Base-by-base conservation (phyloP, 2,797 vertebrate genomes). In the Sebastes cheni region DNA sequence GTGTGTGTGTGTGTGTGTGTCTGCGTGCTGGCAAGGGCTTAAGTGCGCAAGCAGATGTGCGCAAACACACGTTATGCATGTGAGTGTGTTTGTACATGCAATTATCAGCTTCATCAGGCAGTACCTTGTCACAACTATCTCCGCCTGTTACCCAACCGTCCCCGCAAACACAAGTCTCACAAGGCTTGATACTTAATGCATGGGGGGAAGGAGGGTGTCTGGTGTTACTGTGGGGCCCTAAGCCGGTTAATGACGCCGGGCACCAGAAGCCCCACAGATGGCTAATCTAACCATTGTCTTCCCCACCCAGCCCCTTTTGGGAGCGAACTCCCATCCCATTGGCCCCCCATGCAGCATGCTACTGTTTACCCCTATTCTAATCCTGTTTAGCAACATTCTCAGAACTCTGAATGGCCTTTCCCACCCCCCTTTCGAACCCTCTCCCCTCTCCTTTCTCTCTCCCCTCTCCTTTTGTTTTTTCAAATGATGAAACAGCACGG, bases 221-320 rank as follows among this genome's bases (percentile, higher is more conserved):
- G 83, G 75, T 89, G 86, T 87, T 89, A 91, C 89, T 90, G 90
- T 90, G 89, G 90, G 91, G 93, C 88, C 92, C 93, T 96, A 94
- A 95, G 91, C 95, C 89, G 86, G 92, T 95, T 95, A 95, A 96
- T 96, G 92, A 93, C 76, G 87, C 86, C 75, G 83, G 91, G 93
- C 93, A 93, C 89, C 94, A 93, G 92, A 91, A 95, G 92, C 92
- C 92, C 91, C 93, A 94, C 95, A 96, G 95, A 96, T 96, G 95
- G 95, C 95, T 96, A 96, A 96, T 96, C 96, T 96, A 95, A 83
- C 92, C 83, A 95, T 96, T 96, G 95, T 96, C 93, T 95, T 93
- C 91, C 54, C 82, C 69, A 87, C 46, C 89, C 87, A 76, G 81
- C 77, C 88, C 90, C 80, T 93, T 71, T 50, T 18, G 16, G 9